Conservation (phyloP, 2,797 vertebrate species). For the Trachops cirrhosus region DNA sequence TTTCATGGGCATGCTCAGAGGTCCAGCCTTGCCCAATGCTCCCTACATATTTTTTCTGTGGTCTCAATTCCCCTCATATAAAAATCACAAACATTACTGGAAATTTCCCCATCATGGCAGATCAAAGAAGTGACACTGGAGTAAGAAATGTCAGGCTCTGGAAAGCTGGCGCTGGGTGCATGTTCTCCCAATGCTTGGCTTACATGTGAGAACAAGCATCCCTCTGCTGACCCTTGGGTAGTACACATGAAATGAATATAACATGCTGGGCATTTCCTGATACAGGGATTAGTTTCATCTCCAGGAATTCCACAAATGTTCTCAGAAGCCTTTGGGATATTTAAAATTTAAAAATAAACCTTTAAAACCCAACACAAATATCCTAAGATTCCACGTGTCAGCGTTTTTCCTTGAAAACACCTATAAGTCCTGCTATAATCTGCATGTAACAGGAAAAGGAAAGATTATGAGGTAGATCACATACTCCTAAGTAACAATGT, state of each 20-base stretch:
- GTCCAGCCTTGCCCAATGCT: background rate
- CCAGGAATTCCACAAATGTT: conserved; percentile 59
- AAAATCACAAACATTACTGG: background rate
- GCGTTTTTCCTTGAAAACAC: conserved; percentile 48
- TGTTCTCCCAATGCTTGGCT: background rate
- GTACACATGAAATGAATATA: background rate
- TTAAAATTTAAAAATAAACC: conserved; percentile 69
- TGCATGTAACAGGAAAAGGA: conserved; percentile 10
- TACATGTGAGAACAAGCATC: conserved; percentile 26
- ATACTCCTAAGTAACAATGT: background rate
- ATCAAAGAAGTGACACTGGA: conserved; percentile 48
- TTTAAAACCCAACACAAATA: conserved; percentile 47
- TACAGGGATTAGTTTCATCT: conserved; percentile 58
- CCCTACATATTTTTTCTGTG: background rate
- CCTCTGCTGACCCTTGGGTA: background rate
- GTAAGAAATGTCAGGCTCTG: conserved; percentile 21
- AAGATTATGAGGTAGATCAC: background rate
- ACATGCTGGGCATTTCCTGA: conserved; percentile 67
- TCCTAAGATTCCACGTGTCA: conserved; percentile 49
- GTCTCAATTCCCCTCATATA: background rate
- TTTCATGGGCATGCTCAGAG: background rate
- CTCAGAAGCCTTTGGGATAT: conserved; percentile 52
- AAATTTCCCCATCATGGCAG: background rate
- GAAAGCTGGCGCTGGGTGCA: background rate
- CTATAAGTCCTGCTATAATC: background rate